Evolutionary conservation across 23 tunicate species (phyloP).

Genomic region (Halocynthia roretzi): DNA sequence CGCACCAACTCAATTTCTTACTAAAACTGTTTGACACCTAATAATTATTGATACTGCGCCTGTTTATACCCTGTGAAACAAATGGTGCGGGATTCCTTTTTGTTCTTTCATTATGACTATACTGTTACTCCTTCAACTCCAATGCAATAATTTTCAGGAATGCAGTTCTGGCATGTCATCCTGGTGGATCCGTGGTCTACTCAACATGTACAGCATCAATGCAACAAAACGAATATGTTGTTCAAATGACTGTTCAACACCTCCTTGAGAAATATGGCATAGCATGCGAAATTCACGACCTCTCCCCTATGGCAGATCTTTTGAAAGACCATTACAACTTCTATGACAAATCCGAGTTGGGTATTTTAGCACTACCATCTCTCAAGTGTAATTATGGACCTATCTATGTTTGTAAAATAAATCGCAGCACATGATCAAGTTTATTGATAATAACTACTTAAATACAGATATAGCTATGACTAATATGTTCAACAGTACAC

Average conservation of each 20-base stretch:
- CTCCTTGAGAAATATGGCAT: conserved; percentile 28
- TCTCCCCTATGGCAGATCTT: conserved; percentile 27
- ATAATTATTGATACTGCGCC: too few relatives aligned
- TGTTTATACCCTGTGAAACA: too few relatives aligned
- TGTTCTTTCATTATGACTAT: neutral
- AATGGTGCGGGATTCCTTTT: too few relatives aligned
- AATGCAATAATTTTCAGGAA: conserved; percentile 31
- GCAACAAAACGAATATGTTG: conserved; percentile 72
- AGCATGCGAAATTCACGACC: conserved; percentile 51
- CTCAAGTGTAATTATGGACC: conserved; percentile 71
- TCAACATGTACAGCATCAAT: conserved; percentile 74
- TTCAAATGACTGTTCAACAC: conserved; percentile 44
- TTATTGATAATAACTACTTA: too few relatives aligned
- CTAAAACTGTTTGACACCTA: too few relatives aligned
- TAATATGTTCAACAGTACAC: too few relatives aligned
- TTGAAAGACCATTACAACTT: conserved; percentile 52
- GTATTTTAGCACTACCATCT: conserved; percentile 34
- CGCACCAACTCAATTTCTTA: too few relatives aligned
- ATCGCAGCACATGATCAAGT: too few relatives aligned
- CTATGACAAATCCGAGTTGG: conserved; percentile 25
- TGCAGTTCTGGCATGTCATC: conserved; percentile 55
- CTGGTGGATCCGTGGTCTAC: conserved; percentile 69
- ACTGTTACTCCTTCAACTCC: neutral
- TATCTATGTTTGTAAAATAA: conserved; percentile 52
- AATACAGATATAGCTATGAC: too few relatives aligned